A percentile compares a stretch with the other conserved stretches of the same genome.
Conservation (phyloP, 2,797 vertebrate species). For the Enteromius afrohamiltoni region DNA sequence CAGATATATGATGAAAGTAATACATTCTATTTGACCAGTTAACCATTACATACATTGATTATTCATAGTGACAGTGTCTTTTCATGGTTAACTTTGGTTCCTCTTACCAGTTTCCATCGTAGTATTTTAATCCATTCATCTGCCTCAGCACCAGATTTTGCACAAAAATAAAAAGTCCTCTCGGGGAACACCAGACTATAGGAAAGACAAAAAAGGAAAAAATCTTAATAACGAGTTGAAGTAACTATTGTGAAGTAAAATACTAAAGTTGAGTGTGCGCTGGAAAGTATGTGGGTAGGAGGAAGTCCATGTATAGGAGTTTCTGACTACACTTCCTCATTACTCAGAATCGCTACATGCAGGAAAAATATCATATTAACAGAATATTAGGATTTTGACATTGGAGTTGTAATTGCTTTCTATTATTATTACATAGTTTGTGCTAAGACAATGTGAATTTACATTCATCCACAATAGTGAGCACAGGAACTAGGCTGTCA, state of each 20-base stretch:
- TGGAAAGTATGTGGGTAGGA: constrained; percentile 8
- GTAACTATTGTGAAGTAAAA: background rate
- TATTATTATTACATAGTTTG: background rate
- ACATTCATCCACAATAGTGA: background rate
- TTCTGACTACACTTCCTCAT: constrained; percentile 54
- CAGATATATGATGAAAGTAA: background rate
- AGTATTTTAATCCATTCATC: constrained; percentile 98
- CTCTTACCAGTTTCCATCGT: constrained; percentile 93
- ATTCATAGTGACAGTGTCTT: background rate
- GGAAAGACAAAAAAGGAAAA: constrained; percentile 41
- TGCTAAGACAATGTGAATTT: background rate
- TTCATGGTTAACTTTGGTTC: background rate
- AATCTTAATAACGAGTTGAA: background rate
- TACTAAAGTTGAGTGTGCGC: background rate
- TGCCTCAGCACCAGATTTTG: constrained; percentile 92
- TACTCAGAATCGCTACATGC: constrained; percentile 9
- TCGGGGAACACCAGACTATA: constrained; percentile 93
- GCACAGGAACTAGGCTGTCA: background rate
- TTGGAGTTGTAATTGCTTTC: background rate
- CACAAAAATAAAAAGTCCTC: constrained; percentile 91
- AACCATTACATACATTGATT: background rate
- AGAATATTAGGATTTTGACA: background rate
- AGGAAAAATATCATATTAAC: background rate
- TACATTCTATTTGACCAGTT: background rate
- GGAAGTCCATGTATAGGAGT: constrained; percentile 16